Evolutionary conservation across 2,113 vertebrate species (phyloP).

Genomic region (Callopanchax toddi): DNA sequence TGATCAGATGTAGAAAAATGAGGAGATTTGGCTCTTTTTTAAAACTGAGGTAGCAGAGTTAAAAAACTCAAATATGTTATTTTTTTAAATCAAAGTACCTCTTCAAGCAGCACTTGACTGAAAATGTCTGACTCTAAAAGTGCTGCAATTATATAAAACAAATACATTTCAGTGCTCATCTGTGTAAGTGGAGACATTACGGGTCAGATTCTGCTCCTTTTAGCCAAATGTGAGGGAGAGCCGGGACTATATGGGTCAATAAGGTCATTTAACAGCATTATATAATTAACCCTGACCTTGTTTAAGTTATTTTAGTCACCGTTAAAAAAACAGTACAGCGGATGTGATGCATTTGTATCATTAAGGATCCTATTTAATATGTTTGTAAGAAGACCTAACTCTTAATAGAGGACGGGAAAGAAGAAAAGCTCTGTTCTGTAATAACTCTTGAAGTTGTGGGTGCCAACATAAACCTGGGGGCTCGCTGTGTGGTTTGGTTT

Average conservation of each 20-base stretch:
- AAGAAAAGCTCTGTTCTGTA: not conserved
- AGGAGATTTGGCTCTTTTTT: conserved; percentile 11
- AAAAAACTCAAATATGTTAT: not conserved
- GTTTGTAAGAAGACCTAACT: not conserved
- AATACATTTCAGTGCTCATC: conserved; percentile 6
- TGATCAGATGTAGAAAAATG: not conserved
- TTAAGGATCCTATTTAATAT: conserved; percentile 30
- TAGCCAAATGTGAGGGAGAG: conserved; percentile 2
- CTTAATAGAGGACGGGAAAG: not conserved
- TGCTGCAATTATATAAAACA: conserved; percentile 32
- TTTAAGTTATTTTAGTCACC: conserved; percentile 37
- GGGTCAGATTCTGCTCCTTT: conserved; percentile 14
- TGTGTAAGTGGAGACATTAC: conserved; percentile 23
- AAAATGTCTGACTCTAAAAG: conserved; percentile 16
- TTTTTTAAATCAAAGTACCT: conserved; percentile 19
- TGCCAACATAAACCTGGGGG: not conserved
- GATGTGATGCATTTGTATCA: conserved; percentile 28
- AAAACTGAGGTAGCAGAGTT: not conserved
- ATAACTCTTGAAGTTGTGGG: not conserved
- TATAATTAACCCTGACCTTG: conserved; percentile 48
- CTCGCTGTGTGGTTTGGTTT: not conserved
- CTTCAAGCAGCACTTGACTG: conserved; percentile 1
- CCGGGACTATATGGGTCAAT: conserved; percentile 23
- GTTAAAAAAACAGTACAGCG: conserved; percentile 35
- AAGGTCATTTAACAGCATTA: conserved; percentile 52